Evolutionary conservation across 53 echinoderm and acorn worm species (phyloP), one percentile per base, ranked within the genome.

Genomic region (Actinopyga echinites): DNA sequence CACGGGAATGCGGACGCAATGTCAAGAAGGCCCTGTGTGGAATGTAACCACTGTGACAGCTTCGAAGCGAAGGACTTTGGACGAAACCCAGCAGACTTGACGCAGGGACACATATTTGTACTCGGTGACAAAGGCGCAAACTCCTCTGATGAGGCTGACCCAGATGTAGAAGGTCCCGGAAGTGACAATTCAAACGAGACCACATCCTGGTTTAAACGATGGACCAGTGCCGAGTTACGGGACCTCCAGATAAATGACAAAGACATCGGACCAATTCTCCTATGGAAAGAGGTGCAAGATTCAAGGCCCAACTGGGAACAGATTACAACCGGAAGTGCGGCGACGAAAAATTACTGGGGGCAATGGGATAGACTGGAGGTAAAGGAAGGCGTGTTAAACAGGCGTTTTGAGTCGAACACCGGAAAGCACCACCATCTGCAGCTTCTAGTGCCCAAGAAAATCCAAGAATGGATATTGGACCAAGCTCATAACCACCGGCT

Each of bases 271-370:
- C 57, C 57, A 4, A 67, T 83, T 4, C 34, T 69, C 31, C 44
- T 45, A 5, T 83, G 83, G 83, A 65, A 64, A 20, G 65, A 49
- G 28, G 44, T 57, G 20, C 33, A 49, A 13, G 15, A 52, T 5
- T 61, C 35, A 5, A 66, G 84, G 10, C 84, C 84, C 5, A 34
- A 56, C 22, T 84, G 84, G 55, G 56, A 6, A 21, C 34, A 38
- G 23, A 63, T 84, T 10, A 17, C 59, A 2, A 22, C 60, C 5
- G 57, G 20, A 23, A 79, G 34, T 57, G 36, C 33, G 1, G 37
- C 79, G 3, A 23, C 54, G 19, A 84, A 84, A 22, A 68, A 66
- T 52, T 83, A 68, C 29, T 83, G 83, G 83, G 42, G 34, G 1
- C 66, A 69, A 31, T 84, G 84, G 71, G 84, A 84, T 1, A 30